These are phyloP conservation scores for Galendromus occidentalis DNA, from an alignment of 1,140 invertebrate genomes.

Conservation along the genomic window DNA sequence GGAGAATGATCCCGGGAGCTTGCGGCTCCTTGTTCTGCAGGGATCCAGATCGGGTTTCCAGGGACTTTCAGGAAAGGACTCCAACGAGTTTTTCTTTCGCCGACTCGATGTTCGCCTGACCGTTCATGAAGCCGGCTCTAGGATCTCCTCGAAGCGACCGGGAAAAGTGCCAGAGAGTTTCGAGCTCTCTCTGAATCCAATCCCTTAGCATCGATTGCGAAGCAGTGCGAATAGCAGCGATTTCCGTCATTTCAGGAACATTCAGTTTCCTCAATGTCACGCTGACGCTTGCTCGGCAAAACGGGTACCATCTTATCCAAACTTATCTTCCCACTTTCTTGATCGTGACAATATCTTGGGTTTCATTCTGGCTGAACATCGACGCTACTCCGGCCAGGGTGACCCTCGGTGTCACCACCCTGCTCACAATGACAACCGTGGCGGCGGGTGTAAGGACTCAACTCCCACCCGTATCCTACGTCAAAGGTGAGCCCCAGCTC, in stretches of 20 bases:
- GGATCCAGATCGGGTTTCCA: too few species aligned
- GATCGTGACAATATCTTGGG: slow-evolving; percentile 69
- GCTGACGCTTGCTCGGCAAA: slow-evolving; percentile 19
- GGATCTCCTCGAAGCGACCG: too few species aligned
- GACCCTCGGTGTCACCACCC: slow-evolving; percentile 26
- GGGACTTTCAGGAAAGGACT: too few species aligned
- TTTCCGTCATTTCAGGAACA: slow-evolving; percentile 12
- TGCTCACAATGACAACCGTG: slow-evolving; percentile 25
- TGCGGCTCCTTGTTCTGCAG: too few species aligned
- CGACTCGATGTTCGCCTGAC: too few species aligned
- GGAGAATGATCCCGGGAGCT: too few species aligned
- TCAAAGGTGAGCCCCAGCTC: slow-evolving; percentile 19
- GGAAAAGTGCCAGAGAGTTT: too few species aligned
- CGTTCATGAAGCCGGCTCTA: too few species aligned
- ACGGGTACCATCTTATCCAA: slow-evolving; percentile 66
- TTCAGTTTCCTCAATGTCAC: slow-evolving; percentile 21
- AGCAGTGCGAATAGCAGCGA: too few species aligned
- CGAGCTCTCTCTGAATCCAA: too few species aligned
- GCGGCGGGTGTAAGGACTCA: slow-evolving; percentile 23
- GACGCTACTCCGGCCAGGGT: slow-evolving; percentile 51
- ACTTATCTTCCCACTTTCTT: slow-evolving; percentile 72
- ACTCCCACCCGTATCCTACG: slow-evolving; percentile 25
- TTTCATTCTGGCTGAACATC: slow-evolving; percentile 69
- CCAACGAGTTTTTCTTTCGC: too few species aligned
- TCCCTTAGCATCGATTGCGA: too few species aligned